These are phyloP conservation scores for Tetramorium simillimum DNA, from an alignment of 1,140 invertebrate genomes.

Conservation along the genomic window DNA sequence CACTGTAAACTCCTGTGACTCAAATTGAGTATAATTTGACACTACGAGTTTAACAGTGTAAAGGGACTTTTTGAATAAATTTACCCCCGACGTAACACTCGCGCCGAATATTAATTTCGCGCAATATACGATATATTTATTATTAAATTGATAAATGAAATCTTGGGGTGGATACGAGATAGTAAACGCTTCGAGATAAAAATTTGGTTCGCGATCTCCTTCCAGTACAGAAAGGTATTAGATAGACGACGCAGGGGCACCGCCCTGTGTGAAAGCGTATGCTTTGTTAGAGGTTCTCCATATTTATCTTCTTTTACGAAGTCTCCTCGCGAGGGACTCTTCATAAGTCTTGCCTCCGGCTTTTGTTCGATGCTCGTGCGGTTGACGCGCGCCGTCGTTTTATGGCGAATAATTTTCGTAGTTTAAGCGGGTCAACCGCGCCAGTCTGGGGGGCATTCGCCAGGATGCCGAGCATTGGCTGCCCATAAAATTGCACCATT, in stretches of 20 bases:
- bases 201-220: background rate
- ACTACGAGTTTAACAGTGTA: no score
- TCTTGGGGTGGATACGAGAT: no score
- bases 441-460: background rate
- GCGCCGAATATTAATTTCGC: no score
- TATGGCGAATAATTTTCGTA: constrained; percentile 69
- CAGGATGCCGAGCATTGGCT: constrained; percentile 41
- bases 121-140: no score
- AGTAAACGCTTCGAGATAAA: background rate
- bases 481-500: constrained; percentile 67
- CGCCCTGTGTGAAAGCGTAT: background rate
- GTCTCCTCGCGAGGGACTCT: background rate
- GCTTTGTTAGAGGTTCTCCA: constrained; percentile 8
- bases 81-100: no score
- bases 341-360: background rate
- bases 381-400: constrained; percentile 55
- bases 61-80: no score
- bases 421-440: constrained; percentile 34
- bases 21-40: no score
- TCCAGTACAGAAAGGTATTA: background rate
- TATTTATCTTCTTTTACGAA: background rate
- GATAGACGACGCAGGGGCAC: background rate
- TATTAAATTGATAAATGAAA: no score
- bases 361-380: background rate
- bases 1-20: no score